A percentile compares a stretch with the other conserved stretches of the same genome.
Conservation (phyloP, 2,113 vertebrate genomes). For the Meles meles region DNA sequence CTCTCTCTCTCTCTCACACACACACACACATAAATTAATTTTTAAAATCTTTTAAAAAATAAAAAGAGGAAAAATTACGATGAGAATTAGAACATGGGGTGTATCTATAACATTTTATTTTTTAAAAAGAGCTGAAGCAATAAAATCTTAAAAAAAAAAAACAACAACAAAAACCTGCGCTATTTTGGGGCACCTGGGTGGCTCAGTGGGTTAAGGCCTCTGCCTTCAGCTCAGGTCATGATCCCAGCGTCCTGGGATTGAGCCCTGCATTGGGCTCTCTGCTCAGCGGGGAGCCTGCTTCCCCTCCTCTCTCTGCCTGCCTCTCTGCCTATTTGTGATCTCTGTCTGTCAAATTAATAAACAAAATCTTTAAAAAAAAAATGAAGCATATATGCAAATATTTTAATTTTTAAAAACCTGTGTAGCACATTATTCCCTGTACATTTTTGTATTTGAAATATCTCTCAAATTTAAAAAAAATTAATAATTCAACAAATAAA, state of each 20-base stretch:
- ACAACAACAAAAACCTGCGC: no score
- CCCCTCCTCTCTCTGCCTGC: no score
- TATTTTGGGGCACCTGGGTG: no score
- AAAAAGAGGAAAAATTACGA: not conserved
- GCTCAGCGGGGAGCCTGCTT: no score
- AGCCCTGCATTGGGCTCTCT: no score
- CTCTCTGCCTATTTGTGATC: no score
- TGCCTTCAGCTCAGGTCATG: no score
- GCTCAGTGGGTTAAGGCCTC: no score
- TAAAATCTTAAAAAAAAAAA: no score
- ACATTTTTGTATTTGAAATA: not conserved
- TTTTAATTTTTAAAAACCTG: not conserved
- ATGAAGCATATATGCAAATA: not conserved
- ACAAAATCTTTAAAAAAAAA: not conserved
- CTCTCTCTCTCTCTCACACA: not conserved
- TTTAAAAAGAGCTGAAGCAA: not conserved
- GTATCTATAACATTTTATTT: not conserved
- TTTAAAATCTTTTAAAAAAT: not conserved
- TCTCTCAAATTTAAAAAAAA: not conserved
- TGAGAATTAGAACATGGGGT: not conserved
- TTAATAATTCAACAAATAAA: not conserved
- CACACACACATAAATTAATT: not conserved
- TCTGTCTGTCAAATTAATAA: no score
- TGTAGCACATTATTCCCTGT: not conserved
- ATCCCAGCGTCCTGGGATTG: no score